A percentile compares a stretch with the other conserved stretches of the same genome.
These are phyloP conservation scores for Pocillopora meandrina DNA, from an alignment of 92 coral and sea anemone species.

Conservation along the genomic window DNA sequence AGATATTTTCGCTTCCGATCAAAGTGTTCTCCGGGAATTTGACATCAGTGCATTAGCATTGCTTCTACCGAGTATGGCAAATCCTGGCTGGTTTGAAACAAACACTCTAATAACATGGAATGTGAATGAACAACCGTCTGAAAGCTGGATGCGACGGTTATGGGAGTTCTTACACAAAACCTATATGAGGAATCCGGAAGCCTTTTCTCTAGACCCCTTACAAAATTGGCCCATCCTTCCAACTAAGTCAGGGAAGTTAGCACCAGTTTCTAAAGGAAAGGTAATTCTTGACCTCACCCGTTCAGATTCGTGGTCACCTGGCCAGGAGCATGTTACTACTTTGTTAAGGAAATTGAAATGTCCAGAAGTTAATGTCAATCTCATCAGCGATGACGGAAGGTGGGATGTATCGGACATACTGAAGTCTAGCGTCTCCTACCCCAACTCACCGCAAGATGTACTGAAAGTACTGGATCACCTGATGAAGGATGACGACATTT, in stretches of 20 bases:
- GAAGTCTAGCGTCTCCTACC: slow-evolving; percentile 66
- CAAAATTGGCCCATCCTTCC: slow-evolving; percentile 83
- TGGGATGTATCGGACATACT: slow-evolving; percentile 44
- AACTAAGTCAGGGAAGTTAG: slow-evolving; percentile 50
- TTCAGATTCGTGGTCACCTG: slow-evolving; percentile 55
- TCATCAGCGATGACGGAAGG: slow-evolving; percentile 35
- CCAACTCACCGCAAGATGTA: slow-evolving; percentile 72
- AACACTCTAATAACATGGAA: slow-evolving; percentile 66
- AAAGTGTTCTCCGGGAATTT: slow-evolving; percentile 54
- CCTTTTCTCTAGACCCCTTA: slow-evolving; percentile 60
- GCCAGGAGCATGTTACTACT: slow-evolving; percentile 49
- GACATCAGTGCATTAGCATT: slow-evolving; percentile 50
- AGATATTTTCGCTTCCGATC: slow-evolving; percentile 6
- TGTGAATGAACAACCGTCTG: slow-evolving; percentile 24
- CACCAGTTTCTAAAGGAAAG: slow-evolving; percentile 71
- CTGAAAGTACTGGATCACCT: slow-evolving; percentile 66
- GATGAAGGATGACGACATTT: slow-evolving; percentile 37
- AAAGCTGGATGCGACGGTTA: slow-evolving; percentile 66
- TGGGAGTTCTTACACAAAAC: slow-evolving; percentile 65
- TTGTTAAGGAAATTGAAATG: slow-evolving; percentile 53
- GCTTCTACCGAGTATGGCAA: slow-evolving; percentile 48
- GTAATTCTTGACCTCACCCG: slow-evolving; percentile 70
- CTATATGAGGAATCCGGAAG: slow-evolving; percentile 30
- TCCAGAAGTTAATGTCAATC: slow-evolving; percentile 56
- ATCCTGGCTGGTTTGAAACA: slow-evolving; percentile 46